Evolutionary conservation across 2,888 invertebrate genomes (phyloP).

Genomic region (Horisme vitalbata): DNA sequence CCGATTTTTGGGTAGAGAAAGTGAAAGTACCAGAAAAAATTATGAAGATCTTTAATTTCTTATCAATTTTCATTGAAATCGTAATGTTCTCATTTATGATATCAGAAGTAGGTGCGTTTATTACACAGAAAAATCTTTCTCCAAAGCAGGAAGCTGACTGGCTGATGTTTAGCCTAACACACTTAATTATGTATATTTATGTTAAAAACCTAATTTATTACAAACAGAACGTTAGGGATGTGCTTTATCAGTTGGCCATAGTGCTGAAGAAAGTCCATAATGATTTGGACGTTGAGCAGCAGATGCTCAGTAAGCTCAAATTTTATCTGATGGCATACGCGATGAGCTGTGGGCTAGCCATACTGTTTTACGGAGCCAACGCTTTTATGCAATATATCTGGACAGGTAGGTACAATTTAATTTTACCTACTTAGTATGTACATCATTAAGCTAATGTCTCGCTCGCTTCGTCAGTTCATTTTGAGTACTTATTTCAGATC

Average conservation of each 20-base stretch:
- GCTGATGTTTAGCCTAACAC: slow-evolving; percentile 18
- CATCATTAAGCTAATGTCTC: too few species aligned
- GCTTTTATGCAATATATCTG: slow-evolving; percentile 19
- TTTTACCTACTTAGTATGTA: too few species aligned
- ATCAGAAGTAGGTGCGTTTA: slow-evolving; percentile 18
- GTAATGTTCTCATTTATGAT: slow-evolving; percentile 21
- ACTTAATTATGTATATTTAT: slow-evolving; percentile 21
- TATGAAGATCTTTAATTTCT: slow-evolving; percentile 20
- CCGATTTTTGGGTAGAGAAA: slow-evolving; percentile 37
- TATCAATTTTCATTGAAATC: slow-evolving; percentile 18
- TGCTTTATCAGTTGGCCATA: slow-evolving; percentile 29
- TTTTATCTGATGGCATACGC: slow-evolving; percentile 24
- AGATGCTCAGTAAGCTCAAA: slow-evolving; percentile 33
- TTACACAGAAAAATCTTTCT: slow-evolving; percentile 21
- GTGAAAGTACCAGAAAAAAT: slow-evolving; percentile 25
- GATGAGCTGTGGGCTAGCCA: slow-evolving; percentile 15
- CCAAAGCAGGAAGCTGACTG: slow-evolving; percentile 23
- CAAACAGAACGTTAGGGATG: slow-evolving; percentile 22
- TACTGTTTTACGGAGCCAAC: slow-evolving; percentile 25
- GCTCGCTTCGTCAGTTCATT: too few species aligned
- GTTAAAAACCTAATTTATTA: slow-evolving; percentile 21
- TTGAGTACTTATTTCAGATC: too few species aligned
- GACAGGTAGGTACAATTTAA: too few species aligned
- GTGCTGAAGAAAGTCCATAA: slow-evolving; percentile 29
- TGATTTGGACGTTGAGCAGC: slow-evolving; percentile 24